Conservation (phyloP, 1,140 invertebrate species). For the Hetaerina americana region DNA sequence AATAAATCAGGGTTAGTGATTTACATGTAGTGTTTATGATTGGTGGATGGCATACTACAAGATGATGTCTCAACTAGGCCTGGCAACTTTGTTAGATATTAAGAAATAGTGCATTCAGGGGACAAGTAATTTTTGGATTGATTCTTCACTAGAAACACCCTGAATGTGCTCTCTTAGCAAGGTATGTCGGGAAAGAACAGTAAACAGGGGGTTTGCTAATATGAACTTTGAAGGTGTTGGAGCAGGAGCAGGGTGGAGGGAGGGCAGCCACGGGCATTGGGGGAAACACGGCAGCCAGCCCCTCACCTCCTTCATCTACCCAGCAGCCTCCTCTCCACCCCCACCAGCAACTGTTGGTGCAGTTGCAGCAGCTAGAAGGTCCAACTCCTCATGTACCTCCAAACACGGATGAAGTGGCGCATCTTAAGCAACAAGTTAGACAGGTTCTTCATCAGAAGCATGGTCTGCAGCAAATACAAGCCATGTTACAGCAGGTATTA, state of each 20-base stretch:
- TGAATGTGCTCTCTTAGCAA: not conserved
- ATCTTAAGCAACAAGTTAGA: not conserved
- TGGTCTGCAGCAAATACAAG: not conserved
- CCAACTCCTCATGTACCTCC: not conserved
- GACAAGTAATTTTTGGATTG: too few species aligned
- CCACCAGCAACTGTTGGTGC: not conserved
- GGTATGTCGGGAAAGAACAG: not conserved
- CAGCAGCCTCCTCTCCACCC: not conserved
- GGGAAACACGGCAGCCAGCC: not conserved
- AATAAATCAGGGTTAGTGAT: too few species aligned
- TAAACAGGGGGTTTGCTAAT: not conserved
- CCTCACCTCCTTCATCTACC: not conserved
- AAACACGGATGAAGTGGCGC: not conserved
- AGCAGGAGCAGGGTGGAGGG: not conserved
- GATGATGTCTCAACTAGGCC: too few species aligned
- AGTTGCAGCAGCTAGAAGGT: not conserved
- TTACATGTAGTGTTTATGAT: too few species aligned
- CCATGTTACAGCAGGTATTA: not conserved
- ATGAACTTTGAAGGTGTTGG: not conserved
- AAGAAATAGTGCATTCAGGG: too few species aligned
- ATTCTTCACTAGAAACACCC: too few species aligned
- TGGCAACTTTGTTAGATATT: too few species aligned
- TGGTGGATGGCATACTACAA: too few species aligned
- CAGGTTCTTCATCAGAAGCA: not conserved
- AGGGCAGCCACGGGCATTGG: not conserved